These are phyloP conservation scores for Tor tambroides DNA, from an alignment of 2,113 vertebrate genomes.

Conservation along the genomic window DNA sequence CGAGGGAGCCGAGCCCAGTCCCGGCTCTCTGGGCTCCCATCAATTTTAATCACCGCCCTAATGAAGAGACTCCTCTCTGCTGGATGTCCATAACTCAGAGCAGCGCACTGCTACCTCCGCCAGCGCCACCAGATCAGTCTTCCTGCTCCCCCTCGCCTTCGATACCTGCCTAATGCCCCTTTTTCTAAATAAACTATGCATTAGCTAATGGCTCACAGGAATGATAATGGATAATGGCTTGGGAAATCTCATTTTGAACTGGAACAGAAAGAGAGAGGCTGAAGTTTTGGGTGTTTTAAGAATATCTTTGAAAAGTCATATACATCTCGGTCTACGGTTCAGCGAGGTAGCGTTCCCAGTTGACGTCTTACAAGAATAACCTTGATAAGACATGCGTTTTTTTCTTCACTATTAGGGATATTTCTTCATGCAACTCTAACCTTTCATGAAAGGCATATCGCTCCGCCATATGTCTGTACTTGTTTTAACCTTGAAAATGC, in stretches of 20 bases:
- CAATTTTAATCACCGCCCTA: slow-evolving; percentile 84
- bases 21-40: slow-evolving; percentile 77
- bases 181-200: slow-evolving; percentile 80
- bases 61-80: slow-evolving; percentile 84
- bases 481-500: slow-evolving; percentile 33
- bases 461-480: slow-evolving; percentile 25
- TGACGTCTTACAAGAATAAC: slow-evolving; percentile 43
- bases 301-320: slow-evolving; percentile 35
- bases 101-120: slow-evolving; percentile 72
- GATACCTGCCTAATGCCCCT: slow-evolving; percentile 73
- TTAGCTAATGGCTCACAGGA: slow-evolving; percentile 69
- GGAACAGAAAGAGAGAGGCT: slow-evolving; percentile 54
- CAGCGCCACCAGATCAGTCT: slow-evolving; percentile 78
- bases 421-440: slow-evolving; percentile 42
- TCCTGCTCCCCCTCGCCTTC: slow-evolving; percentile 64
- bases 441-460: slow-evolving; percentile 35
- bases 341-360: slow-evolving; percentile 26
- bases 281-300: slow-evolving; percentile 11
- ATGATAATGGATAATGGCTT: slow-evolving; percentile 68
- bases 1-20: slow-evolving; percentile 73
- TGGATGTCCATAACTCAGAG: slow-evolving; percentile 83
- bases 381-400: slow-evolving; percentile 23
- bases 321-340: slow-evolving; percentile 8
- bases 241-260: slow-evolving; percentile 64
- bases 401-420: slow-evolving; percentile 30